These are phyloP conservation scores for Apodemia hepburni DNA, from an alignment of 2,888 invertebrate species.

Conservation along the genomic window DNA sequence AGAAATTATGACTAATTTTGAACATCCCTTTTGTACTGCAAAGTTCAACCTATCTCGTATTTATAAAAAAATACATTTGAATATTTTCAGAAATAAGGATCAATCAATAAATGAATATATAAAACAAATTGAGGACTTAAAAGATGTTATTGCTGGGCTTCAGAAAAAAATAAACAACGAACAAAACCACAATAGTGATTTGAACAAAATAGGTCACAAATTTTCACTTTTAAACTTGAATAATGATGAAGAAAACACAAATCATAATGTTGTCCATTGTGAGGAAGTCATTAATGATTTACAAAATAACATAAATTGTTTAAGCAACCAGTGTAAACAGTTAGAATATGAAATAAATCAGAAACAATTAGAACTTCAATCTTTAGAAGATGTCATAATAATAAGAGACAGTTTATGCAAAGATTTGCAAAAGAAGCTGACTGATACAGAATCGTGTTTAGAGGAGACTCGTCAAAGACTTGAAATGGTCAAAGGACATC, in stretches of 20 bases:
- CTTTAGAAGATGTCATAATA: conserved; percentile 64
- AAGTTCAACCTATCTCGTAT: neutral
- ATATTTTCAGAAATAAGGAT: conserved; percentile 63
- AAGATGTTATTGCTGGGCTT: conserved; percentile 52
- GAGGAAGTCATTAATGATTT: conserved; percentile 29
- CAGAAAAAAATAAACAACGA: conserved; percentile 34
- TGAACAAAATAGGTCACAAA: conserved; percentile 41
- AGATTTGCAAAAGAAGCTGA: conserved; percentile 67
- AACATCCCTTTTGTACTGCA: no score
- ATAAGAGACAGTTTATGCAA: conserved; percentile 68
- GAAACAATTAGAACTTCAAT: conserved; percentile 64
- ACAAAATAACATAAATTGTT: conserved; percentile 37
- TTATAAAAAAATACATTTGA: conserved; percentile 5
- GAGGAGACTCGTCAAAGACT: conserved; percentile 66
- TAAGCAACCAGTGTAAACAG: conserved; percentile 54
- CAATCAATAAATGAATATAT: conserved; percentile 63
- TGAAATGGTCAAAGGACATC: conserved; percentile 75
- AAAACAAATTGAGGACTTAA: conserved; percentile 67
- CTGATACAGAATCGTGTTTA: conserved; percentile 50
- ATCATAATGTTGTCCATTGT: conserved; percentile 22
- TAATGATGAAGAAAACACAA: conserved; percentile 28
- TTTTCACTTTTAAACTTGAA: conserved; percentile 37
- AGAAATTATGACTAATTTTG: no score
- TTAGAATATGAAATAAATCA: conserved; percentile 60
- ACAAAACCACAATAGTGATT: conserved; percentile 36